A percentile compares a stretch with the other conserved stretches of the same genome.
These are phyloP conservation scores for Gymnobelideus leadbeateri DNA, from an alignment of 2,113 vertebrate genomes.

Conservation along the genomic window DNA sequence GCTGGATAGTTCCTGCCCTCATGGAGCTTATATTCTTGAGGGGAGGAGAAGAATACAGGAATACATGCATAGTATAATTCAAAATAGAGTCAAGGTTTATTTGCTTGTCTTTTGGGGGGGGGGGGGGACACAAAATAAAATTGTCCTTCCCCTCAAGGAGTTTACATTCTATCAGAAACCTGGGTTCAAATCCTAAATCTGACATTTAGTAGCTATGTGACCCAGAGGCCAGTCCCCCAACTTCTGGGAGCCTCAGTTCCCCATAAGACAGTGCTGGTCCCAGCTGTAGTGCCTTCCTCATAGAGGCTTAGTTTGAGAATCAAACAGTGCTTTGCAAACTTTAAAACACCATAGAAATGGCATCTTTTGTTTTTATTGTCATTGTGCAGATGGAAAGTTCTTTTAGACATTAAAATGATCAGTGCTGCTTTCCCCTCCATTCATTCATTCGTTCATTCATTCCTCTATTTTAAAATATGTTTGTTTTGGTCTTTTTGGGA, in stretches of 20 bases:
- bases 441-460: not conserved
- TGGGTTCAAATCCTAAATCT: not conserved
- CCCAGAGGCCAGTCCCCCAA: not conserved
- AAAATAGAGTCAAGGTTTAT: not conserved
- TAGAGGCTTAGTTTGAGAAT: not conserved
- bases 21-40: not conserved
- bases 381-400: not conserved
- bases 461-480: not conserved
- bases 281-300: not conserved
- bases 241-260: not conserved
- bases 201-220: not conserved
- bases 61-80: not conserved
- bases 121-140: not conserved
- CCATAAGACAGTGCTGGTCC: not conserved
- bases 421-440: not conserved
- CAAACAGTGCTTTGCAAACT: not conserved
- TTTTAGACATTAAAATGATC: not conserved
- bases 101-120: not conserved
- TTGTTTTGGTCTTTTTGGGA: constrained; percentile 47
- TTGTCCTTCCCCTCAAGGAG: not conserved
- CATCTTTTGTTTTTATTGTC: not conserved
- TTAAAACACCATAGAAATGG: not conserved
- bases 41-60: not conserved
- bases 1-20: not conserved
- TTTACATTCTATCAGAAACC: not conserved